phyloP scores from a whole-genome alignment of 2,888 invertebrate genomes.

The Cheilosia vernalis region DNA sequence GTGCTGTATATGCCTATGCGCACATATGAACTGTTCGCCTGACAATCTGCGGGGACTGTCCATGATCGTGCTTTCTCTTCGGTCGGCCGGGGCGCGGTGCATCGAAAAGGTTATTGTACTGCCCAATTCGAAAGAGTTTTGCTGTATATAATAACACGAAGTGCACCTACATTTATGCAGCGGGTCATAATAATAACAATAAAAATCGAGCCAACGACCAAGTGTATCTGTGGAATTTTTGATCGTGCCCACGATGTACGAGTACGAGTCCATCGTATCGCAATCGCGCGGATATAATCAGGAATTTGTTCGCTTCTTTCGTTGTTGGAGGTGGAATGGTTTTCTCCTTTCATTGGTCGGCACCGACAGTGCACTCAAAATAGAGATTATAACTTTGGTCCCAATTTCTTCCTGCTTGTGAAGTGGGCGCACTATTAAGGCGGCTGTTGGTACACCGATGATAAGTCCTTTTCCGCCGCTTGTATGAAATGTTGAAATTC shows the following conservation, averaged over 20 bases:
- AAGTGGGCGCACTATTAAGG: conserved; percentile 29
- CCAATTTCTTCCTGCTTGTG: conserved; percentile 43
- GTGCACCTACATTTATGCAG: conserved; percentile 57
- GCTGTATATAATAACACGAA: conserved; percentile 48
- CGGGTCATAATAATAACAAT: conserved; percentile 65
- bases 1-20: conserved; percentile 20
- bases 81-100: background rate
- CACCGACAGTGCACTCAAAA: conserved; percentile 47
- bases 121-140: conserved; percentile 70
- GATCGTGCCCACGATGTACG: background rate
- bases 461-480: conserved; percentile 15
- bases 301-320: conserved; percentile 41
- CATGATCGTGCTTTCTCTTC: conserved; percentile 73
- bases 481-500: conserved; percentile 26
- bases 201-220: conserved; percentile 47
- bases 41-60: conserved; percentile 41
- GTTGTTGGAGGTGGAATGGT: conserved; percentile 26
- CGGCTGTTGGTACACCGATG: background rate
- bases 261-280: conserved; percentile 27
- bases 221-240: conserved; percentile 49
- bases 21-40: conserved; percentile 33
- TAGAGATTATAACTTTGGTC: conserved; percentile 44
- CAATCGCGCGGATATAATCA: conserved; percentile 52
- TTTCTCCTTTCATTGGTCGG: conserved; percentile 17
- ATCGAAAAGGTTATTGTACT: conserved; percentile 74